Evolutionary conservation across 2,113 vertebrate genomes (phyloP), one percentile per base, ranked within the genome.

Genomic region (Nanorana parkeri): DNA sequence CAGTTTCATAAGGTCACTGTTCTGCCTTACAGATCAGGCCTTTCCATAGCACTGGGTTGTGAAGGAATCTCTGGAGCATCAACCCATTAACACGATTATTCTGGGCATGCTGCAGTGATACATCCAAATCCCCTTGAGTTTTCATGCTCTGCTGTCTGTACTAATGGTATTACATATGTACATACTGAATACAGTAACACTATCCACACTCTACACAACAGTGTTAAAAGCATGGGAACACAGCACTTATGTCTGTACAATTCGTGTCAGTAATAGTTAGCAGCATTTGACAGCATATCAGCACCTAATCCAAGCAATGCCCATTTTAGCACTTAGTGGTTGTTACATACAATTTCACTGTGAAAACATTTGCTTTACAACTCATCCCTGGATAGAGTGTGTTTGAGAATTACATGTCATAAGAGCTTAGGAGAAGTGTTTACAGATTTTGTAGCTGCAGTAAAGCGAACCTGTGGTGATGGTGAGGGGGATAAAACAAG

Each of bases 141-240:
- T 82, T 73, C 24, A 74, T 63, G 69, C 60, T 67, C n/a, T 17
- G 51, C 61, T 80, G 52, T 80, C 23, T 54, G n/a, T 19, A 61
- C 69, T 82, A 82, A 82, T 82, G 69, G 58, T 66, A 75, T 82
- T 82, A 82, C 80, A 82, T 82, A 66, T 82, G 61, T 82, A 82
- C 52, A 74, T 52, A 65, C 69, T 36, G 23, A 75, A 65, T 51
- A 75, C 26, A 75, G 80, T 75, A 75, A 82, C 21, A 64, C 24
- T 82, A 74, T 63, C 80, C 80, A 29, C 58, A 23, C 26, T 26
- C 11, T 73, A 17, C 80, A 66, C 16, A 75, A 67, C 21, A n/a
- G 80, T 65, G 68, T 67, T 82, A 82, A 75, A 82, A 82, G 80
- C 69, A 82, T 15, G 36, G 19, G n/a, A 56, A 15, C 60, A 47